A percentile compares a stretch with the other conserved stretches of the same genome.
Conservation (phyloP, 2,888 invertebrate genomes). For the Scaptomyza caliginosa region DNA sequence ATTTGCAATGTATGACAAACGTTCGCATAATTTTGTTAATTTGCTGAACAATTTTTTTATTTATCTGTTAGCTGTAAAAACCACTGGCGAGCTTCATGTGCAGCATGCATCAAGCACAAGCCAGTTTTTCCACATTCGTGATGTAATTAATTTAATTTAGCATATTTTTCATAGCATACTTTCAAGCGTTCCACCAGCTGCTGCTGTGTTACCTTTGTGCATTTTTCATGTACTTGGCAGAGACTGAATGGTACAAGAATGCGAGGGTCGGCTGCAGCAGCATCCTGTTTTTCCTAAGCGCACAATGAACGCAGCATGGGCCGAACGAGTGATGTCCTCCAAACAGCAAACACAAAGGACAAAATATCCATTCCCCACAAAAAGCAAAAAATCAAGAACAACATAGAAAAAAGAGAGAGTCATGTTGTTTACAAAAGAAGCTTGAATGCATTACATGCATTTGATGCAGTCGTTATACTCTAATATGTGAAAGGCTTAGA, state of each 20-base stretch:
- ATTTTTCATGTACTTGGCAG: conserved; percentile 42
- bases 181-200: conserved; percentile 10
- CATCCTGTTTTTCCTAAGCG: conserved; percentile 58
- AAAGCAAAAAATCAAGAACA: conserved; percentile 27
- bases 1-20: conserved; percentile 26
- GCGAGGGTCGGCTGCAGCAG: conserved; percentile 8
- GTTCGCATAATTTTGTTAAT: conserved; percentile 35
- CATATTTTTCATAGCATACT: conserved; percentile 32
- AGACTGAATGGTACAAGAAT: conserved; percentile 1
- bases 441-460: conserved; percentile 48
- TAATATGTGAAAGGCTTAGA: background rate
- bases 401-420: conserved; percentile 11
- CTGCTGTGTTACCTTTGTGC: conserved; percentile 33
- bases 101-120: conserved; percentile 7
- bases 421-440: conserved; percentile 47
- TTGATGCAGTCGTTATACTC: conserved; percentile 44
- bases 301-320: conserved; percentile 58
- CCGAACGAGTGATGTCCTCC: conserved; percentile 43
- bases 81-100: conserved; percentile 6
- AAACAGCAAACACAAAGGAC: conserved; percentile 44
- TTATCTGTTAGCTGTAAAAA: conserved; percentile 15
- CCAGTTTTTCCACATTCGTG: conserved; percentile 30
- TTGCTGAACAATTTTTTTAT: conserved; percentile 27
- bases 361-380: conserved; percentile 16
- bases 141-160: conserved; percentile 61